Evolutionary conservation across 2,888 invertebrate species (phyloP), one percentile per base, ranked within the genome.

Genomic region (Hofmannophila pseudospretella): DNA sequence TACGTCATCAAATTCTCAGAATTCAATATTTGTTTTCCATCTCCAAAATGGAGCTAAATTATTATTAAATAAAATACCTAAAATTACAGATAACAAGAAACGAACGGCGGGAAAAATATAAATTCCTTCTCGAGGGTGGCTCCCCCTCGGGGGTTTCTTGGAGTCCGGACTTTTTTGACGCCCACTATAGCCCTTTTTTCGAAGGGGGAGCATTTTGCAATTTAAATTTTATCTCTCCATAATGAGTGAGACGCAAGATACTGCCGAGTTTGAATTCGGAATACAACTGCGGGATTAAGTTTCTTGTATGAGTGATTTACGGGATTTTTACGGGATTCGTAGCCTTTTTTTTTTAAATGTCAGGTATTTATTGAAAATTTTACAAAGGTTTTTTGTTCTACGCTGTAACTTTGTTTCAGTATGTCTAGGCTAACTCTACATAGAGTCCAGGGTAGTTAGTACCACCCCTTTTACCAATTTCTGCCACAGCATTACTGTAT

Each of bases 191-290:
- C 67, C 68, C 71, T 76, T 81, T 82, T 84, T 82, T 80, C 64
- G 52, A 63, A 66, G 69, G 75, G 79, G 73, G 63, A 64, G 45
- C 50, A 55, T 58, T 80, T 80, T 74, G 80, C 79, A 82, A 81
- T 82, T 81, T 80, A 82, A 82, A 84, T 82, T 81, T 80, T 78
- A 80, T 80, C 81, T 80, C 59, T 52, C 42, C 60, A 61, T 74
- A 79, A 81, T 79, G 79, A 80, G 68, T 62, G 63, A 63, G 64
- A 67, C 62, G 58, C 51, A 36, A 36, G 41, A 42, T 46, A 43
- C 45, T 38, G 31, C 51, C 49, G 50, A 54, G 58, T 57, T 57
- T 38, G 28, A 41, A 41, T 41, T 34, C 29, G 23, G 28, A 41
- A 36, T 36, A 39, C 32, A 26, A 16, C 32, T 10, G 25, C 1